Evolutionary conservation across 2,888 invertebrate genomes (phyloP).

Genomic region (Sminthurides aquaticus): DNA sequence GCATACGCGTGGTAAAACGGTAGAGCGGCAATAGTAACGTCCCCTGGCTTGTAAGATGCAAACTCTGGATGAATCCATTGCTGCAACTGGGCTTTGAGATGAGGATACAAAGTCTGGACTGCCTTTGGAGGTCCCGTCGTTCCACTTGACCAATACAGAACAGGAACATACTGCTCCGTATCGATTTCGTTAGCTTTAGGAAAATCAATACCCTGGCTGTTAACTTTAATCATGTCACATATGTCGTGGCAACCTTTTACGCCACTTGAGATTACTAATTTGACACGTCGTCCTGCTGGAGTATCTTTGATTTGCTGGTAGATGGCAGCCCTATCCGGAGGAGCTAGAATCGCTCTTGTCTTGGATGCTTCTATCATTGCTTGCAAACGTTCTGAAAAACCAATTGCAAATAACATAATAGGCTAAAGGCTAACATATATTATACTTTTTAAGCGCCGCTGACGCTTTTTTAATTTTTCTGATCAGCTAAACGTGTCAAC

Average conservation of each 20-base stretch:
- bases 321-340: neutral
- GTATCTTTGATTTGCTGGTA: neutral
- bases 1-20: neutral
- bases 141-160: neutral
- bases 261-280: neutral
- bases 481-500: no score
- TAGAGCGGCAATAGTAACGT: neutral
- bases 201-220: neutral
- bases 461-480: no score
- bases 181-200: neutral
- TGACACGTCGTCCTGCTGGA: neutral
- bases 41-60: neutral
- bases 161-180: neutral
- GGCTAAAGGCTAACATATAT: no score
- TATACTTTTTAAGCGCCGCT: no score
- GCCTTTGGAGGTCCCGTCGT: neutral
- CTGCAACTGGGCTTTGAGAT: neutral
- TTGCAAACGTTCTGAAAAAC: no score
- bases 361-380: neutral
- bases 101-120: neutral
- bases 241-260: neutral
- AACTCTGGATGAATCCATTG: neutral
- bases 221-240: neutral
- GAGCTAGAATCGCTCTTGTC: neutral
- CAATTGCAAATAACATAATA: no score